These are phyloP conservation scores for Diorhabda elongata DNA, from an alignment of 1,140 invertebrate species.

Conservation along the genomic window DNA sequence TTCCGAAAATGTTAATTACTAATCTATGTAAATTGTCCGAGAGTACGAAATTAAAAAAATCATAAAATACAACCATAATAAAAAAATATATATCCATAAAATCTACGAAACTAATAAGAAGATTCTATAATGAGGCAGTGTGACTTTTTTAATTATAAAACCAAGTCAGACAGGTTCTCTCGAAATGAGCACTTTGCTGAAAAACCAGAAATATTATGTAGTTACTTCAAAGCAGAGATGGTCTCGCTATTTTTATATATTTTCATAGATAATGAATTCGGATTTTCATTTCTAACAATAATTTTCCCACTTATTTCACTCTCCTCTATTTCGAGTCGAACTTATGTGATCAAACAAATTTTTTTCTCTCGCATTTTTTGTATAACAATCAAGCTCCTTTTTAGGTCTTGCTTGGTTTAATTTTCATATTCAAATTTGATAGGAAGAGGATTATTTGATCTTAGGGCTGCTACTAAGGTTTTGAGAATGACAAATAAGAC, in stretches of 20 bases:
- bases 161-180: slow-evolving; percentile 23
- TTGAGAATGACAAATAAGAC: no score
- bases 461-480: no score
- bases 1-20: not conserved
- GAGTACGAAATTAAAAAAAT: not conserved
- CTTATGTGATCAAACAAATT: not conserved
- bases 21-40: slow-evolving; percentile 8
- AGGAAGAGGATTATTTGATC: no score
- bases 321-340: not conserved
- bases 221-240: not conserved
- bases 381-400: not conserved
- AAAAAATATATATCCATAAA: slow-evolving; percentile 18
- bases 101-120: slow-evolving; percentile 26
- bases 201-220: slow-evolving; percentile 20
- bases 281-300: not conserved
- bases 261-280: not conserved
- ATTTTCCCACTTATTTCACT: no score
- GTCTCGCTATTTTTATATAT: not conserved
- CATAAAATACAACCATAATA: slow-evolving; percentile 22
- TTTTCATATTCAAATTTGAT: no score
- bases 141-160: slow-evolving; percentile 28
- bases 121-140: slow-evolving; percentile 27
- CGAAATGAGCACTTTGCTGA: slow-evolving; percentile 15
- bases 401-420: no score
- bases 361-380: not conserved